Conservation (phyloP, 92 coral and sea anemone genomes). For the Muricea muricata region DNA sequence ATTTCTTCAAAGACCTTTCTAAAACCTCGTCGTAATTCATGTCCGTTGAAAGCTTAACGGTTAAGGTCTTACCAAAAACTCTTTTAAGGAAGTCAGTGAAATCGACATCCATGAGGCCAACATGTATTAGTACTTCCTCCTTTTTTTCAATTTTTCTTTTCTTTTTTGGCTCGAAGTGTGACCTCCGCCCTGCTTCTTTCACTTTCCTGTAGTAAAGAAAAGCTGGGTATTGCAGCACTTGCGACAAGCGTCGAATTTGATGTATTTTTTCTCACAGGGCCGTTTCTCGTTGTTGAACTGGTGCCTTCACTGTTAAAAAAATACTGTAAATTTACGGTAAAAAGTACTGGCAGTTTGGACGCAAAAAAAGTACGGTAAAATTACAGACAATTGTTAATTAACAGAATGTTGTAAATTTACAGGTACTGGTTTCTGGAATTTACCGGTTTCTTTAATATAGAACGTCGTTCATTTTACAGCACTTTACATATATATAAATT, state of each 20-base stretch:
- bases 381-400: no score
- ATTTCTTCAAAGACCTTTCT: slow-evolving; percentile 30
- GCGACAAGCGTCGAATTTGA: no score
- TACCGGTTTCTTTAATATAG: no score
- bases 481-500: no score
- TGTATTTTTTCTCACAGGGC: neutral
- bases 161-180: slow-evolving; percentile 18
- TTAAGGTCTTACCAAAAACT: slow-evolving; percentile 44
- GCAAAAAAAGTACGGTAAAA: no score
- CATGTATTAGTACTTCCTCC: slow-evolving; percentile 37
- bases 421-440: no score
- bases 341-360: no score
- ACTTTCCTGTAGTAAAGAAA: slow-evolving; percentile 15
- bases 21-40: slow-evolving; percentile 21
- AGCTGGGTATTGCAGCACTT: neutral
- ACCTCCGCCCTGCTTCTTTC: neutral
- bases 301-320: no score
- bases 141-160: neutral
- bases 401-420: no score
- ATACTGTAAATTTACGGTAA: no score
- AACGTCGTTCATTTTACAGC: no score
- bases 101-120: slow-evolving; percentile 52
- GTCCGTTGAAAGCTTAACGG: slow-evolving; percentile 11
- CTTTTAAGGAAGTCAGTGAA: slow-evolving; percentile 27
- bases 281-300: no score